Evolutionary conservation across 2,113 vertebrate species (phyloP).

Genomic region (Nycticorax nycticorax): DNA sequence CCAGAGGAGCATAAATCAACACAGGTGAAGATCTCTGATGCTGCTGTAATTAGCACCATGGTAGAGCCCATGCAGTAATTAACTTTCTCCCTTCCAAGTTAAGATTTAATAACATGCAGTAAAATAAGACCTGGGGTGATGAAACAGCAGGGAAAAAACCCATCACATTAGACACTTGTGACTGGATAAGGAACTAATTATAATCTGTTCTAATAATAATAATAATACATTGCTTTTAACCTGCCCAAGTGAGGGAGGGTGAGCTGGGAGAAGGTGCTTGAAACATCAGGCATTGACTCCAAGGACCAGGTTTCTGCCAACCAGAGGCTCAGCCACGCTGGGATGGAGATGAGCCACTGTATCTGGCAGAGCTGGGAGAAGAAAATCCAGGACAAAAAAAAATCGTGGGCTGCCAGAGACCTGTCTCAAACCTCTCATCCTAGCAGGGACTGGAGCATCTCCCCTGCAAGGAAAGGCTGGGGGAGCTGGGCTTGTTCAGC

Average conservation of each 20-base stretch:
- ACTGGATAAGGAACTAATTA: conserved; percentile 27
- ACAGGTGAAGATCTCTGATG: not conserved
- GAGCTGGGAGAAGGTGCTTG: not conserved
- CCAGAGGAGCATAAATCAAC: not conserved
- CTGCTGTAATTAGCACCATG: conserved; percentile 16
- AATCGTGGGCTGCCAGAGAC: not conserved
- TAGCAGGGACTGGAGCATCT: not conserved
- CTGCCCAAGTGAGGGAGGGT: not conserved
- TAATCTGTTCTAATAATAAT: not conserved
- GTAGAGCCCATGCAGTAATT: conserved; percentile 38
- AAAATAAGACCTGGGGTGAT: not conserved
- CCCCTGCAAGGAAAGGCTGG: no score
- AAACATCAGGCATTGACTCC: not conserved
- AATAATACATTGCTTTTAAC: not conserved
- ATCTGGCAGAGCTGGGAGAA: not conserved
- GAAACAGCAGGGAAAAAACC: not conserved
- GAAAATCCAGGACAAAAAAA: not conserved
- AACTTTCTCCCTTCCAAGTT: conserved; percentile 34
- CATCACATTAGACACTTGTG: not conserved
- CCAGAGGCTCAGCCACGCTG: not conserved
- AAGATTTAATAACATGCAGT: conserved; percentile 7
- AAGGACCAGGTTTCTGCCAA: not conserved
- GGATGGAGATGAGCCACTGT: not conserved
- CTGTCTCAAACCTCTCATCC: not conserved
- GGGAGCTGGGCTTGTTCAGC: no score